These are phyloP conservation scores for Meteorus sp. DNA, from an alignment of 1,140 invertebrate species.

Conservation along the genomic window DNA sequence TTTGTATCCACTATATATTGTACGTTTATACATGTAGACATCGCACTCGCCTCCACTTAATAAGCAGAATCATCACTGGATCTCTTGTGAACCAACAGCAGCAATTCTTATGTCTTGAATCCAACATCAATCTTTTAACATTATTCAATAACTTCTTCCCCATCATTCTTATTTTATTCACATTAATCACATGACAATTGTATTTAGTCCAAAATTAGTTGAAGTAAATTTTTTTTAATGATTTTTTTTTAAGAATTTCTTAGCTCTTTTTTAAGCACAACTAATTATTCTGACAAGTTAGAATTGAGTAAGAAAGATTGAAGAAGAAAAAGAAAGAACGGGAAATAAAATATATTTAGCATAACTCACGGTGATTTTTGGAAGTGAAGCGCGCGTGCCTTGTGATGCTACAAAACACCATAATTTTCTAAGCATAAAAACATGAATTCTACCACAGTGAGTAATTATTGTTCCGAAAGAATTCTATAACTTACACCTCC, in stretches of 20 bases:
- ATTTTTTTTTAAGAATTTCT: too few relatives aligned
- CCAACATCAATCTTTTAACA: neutral
- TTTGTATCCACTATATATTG: conserved; percentile 16
- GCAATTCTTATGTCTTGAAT: too few relatives aligned
- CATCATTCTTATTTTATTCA: too few relatives aligned
- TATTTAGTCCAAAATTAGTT: too few relatives aligned
- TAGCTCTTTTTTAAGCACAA: neutral
- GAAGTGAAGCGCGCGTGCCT: neutral
- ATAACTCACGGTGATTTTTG: neutral
- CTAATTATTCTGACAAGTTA: too few relatives aligned
- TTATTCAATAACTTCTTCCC: neutral
- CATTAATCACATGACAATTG: neutral
- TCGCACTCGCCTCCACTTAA: conserved; percentile 59
- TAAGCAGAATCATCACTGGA: conserved; percentile 54
- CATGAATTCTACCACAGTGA: neutral
- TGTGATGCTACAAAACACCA: neutral
- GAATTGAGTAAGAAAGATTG: neutral
- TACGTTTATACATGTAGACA: conserved; percentile 23
- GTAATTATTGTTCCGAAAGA: neutral
- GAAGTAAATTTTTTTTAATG: conserved; percentile 1
- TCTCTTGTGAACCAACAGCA: conserved; percentile 51
- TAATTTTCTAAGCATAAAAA: conserved; percentile 1
- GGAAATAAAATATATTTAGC: neutral
- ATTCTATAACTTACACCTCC: neutral
- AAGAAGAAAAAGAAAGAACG: neutral